Base-by-base conservation (phyloP, 2,888 invertebrate genomes). In the Campoplex nolae region DNA sequence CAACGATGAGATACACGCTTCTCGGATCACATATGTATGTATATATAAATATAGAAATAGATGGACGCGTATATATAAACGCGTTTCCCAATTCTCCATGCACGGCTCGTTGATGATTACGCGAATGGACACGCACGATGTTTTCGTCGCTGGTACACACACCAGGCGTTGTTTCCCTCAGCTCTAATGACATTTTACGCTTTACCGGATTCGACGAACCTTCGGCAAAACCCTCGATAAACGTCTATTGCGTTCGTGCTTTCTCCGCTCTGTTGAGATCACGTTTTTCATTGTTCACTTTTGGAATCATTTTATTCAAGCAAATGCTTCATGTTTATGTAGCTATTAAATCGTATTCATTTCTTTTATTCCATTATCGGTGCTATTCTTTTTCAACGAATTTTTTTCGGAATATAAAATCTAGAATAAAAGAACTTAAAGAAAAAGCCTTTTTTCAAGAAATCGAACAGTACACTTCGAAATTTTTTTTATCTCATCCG, bases 51-150 rank as follows among this genome's bases (percentile, higher is more conserved):
- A 58, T 3, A 28, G 28, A 58, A 28, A 51, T 51, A 51, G 16
- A 51, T 18, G 6, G 16, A 4, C 16, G 51, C 16, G 51, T 35
- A 65, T 32, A 48, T n/a, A 48, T n/a, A 6, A 9, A 38, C 32
- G 8, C 16, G 23, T 54, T 70, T 58, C 32, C 58, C 58, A 62
- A 80, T 76, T 80, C 70, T 42, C 32, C 75, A 65, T 62, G 62
- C 42, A 38, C 51, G 67, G 62, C 68, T 54, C 62, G 65, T 8
- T 82, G 68, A 68, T 83, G 48, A 82, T 78, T 85, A 70, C 51
- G 58, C 56, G 68, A 78, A 82, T 78, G 68, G 74, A 83, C 75
- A 78, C 74, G 62, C 82, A 83, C 79, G 70, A 76, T 80, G 76
- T 74, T 82, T 77, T 85, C 51, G 48, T 42, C 35, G 65, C n/a